These are phyloP conservation scores for Mastomys natalensis DNA, from an alignment of 2,113 vertebrate species.

Conservation along the genomic window DNA sequence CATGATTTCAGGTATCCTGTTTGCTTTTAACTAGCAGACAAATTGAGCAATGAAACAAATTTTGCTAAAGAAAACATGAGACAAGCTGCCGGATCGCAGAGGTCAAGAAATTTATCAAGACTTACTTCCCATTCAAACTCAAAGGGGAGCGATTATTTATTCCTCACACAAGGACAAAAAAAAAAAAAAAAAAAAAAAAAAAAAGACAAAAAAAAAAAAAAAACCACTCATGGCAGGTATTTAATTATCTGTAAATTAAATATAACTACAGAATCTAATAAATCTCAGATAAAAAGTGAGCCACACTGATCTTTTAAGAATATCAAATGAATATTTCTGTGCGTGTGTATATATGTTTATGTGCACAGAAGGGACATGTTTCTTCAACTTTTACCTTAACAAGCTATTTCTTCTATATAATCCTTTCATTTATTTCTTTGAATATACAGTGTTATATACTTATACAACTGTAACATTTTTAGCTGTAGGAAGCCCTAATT, in stretches of 20 bases:
- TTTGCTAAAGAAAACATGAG: slow-evolving; percentile 50
- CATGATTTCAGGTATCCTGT: slow-evolving; percentile 25
- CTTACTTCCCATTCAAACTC: not conserved
- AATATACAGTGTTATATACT: not conserved
- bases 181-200: slow-evolving; percentile 54
- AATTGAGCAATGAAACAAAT: slow-evolving; percentile 68
- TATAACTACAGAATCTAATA: not conserved
- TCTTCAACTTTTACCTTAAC: slow-evolving; percentile 13
- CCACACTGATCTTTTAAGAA: not conserved
- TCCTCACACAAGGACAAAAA: slow-evolving; percentile 24
- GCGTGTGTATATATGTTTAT: not conserved
- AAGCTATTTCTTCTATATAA: not conserved
- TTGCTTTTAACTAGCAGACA: slow-evolving; percentile 68
- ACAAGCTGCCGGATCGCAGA: slow-evolving; percentile 52
- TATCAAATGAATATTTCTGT: not conserved
- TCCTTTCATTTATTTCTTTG: slow-evolving; percentile 13
- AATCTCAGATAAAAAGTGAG: not conserved
- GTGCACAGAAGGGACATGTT: not conserved
- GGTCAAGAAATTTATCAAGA: slow-evolving; percentile 58
- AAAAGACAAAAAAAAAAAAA: too few species aligned
- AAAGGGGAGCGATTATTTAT: not conserved
- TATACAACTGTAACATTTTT: not conserved
- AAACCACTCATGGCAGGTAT: not conserved
- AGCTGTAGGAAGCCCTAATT: not conserved
- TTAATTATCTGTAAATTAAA: not conserved